These are phyloP conservation scores for Malurus alboscapulatus DNA, from an alignment of 2,113 vertebrate species.

Conservation along the genomic window DNA sequence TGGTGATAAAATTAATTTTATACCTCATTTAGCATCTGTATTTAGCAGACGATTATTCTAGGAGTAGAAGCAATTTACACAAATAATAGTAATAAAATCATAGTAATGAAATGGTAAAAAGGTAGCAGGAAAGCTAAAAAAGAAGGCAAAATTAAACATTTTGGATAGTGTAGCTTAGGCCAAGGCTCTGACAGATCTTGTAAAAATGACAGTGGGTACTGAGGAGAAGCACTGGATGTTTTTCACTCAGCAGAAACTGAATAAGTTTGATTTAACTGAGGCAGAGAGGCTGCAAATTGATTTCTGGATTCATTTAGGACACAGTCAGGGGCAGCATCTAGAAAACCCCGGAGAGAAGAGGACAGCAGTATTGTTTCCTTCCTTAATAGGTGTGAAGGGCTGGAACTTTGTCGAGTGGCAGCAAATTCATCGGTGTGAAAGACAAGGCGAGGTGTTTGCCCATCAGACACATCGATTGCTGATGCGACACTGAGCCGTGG, in stretches of 20 bases:
- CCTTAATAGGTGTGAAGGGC: conserved; percentile 22
- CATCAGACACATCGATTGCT: not conserved
- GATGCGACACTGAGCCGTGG: not conserved
- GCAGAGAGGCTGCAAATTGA: conserved; percentile 47
- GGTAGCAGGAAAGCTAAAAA: not conserved
- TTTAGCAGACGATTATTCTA: not conserved
- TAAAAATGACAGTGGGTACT: not conserved
- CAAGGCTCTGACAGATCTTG: not conserved
- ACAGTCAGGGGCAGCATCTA: conserved; percentile 21
- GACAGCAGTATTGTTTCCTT: conserved; percentile 34
- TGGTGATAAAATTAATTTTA: not conserved
- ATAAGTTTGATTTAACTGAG: conserved; percentile 55
- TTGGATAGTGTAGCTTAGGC: not conserved
- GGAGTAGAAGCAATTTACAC: not conserved
- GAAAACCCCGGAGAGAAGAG: conserved; percentile 21
- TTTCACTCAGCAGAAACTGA: conserved; percentile 43
- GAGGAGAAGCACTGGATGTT: not conserved
- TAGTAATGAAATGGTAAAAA: not conserved
- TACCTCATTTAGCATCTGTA: not conserved
- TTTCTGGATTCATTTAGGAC: conserved; percentile 63
- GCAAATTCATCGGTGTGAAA: conserved; percentile 23
- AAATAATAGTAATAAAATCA: not conserved
- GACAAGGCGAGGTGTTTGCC: not conserved
- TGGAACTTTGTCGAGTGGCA: not conserved
- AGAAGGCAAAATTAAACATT: not conserved